Evolutionary conservation across 2,888 invertebrate genomes (phyloP).

Genomic region (Amphimallon solstitiale): DNA sequence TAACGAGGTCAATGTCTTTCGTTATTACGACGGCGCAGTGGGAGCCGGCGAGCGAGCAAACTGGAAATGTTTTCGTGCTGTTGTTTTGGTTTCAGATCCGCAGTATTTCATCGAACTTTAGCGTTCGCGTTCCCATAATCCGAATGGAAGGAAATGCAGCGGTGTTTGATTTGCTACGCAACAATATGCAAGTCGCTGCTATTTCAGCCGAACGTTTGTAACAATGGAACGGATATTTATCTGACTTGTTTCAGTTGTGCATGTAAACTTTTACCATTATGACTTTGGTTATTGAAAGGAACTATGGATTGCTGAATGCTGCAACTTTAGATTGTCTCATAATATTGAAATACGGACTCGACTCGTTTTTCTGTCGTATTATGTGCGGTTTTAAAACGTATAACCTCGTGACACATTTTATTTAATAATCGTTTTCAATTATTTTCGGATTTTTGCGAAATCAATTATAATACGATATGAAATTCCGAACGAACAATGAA

Average conservation of each 20-base stretch:
- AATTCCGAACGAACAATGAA: no score
- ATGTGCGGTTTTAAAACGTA: no score
- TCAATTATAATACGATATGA: no score
- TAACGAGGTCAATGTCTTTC: conserved; percentile 19
- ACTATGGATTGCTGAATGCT: conserved; percentile 3
- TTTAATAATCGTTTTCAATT: no score
- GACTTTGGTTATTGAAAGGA: conserved; percentile 21
- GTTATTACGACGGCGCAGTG: neutral
- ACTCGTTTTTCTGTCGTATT: neutral
- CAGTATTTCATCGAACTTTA: conserved; percentile 18
- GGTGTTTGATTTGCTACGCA: conserved; percentile 24
- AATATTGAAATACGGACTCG: neutral
- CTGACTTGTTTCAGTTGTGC: conserved; percentile 24
- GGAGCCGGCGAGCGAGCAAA: neutral
- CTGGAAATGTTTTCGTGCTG: conserved; percentile 8
- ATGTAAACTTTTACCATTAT: conserved; percentile 22
- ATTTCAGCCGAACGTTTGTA: conserved; percentile 5
- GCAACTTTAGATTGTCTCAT: neutral
- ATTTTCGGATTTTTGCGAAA: no score
- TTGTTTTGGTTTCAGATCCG: conserved; percentile 1
- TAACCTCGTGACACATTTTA: no score
- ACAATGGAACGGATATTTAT: conserved; percentile 31
- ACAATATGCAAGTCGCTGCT: conserved; percentile 23
- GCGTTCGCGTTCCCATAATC: conserved; percentile 3
- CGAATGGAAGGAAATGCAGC: conserved; percentile 23